These are phyloP conservation scores for Penaeus chinensis DNA, from an alignment of 1,140 invertebrate species.

Conservation along the genomic window DNA sequence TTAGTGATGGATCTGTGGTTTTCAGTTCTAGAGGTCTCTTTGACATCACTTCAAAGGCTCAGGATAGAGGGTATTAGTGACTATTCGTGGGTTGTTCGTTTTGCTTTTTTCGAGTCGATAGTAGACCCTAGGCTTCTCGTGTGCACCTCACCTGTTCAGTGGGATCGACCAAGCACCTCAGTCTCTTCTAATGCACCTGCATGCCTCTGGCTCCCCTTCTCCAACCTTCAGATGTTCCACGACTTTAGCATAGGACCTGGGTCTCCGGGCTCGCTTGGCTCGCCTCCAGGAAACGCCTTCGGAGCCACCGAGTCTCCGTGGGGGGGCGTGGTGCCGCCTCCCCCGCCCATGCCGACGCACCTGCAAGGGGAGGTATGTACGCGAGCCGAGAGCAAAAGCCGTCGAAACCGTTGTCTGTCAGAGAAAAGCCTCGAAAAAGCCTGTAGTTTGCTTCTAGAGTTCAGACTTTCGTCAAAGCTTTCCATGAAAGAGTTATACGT, in stretches of 20 bases:
- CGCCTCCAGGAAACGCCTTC: conserved; percentile 45
- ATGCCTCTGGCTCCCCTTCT: conserved; percentile 31
- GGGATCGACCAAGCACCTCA: conserved; percentile 19
- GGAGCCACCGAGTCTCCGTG: conserved; percentile 50
- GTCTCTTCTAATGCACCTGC: conserved; percentile 33
- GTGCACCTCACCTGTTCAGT: conserved; percentile 44
- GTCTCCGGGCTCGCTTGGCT: conserved; percentile 14
- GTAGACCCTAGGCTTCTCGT: background rate
- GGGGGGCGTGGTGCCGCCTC: conserved; percentile 72
- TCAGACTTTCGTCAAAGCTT: too few species aligned
- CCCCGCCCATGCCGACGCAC: conserved; percentile 81
- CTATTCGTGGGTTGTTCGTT: too few species aligned
- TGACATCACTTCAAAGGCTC: too few species aligned
- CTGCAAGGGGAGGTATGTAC: conserved; percentile 73
- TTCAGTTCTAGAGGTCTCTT: too few species aligned
- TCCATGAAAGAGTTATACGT: too few species aligned
- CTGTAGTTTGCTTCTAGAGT: too few species aligned
- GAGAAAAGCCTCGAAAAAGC: too few species aligned
- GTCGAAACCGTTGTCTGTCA: too few species aligned
- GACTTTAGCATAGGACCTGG: conserved; percentile 45
- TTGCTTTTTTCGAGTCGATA: too few species aligned
- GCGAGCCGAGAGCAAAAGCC: background rate
- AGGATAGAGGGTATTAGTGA: too few species aligned
- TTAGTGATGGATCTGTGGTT: too few species aligned
- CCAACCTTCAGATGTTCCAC: conserved; percentile 50